Percentiles rank a stretch among this genome's conserved stretches.
phyloP scores from a whole-genome alignment of 2,888 invertebrate genomes.

The Heliconius erato region DNA sequence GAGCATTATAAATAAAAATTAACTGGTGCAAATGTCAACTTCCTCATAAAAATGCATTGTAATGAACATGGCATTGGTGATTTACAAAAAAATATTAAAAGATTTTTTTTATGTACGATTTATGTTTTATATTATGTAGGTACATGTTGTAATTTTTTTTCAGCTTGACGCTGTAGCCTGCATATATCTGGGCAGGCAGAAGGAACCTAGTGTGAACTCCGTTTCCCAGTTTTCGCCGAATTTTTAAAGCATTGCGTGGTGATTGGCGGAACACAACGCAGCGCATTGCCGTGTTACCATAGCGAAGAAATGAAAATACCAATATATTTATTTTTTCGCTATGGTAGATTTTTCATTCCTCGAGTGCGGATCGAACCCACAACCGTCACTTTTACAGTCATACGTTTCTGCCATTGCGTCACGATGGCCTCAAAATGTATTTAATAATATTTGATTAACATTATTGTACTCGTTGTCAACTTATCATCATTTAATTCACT shows the following conservation, averaged over 20 bases:
- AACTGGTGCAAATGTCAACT: conserved; percentile 59
- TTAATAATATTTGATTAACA: neutral
- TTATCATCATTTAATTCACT: neutral
- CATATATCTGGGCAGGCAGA: no score
- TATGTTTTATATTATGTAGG: neutral
- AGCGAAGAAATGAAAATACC: neutral
- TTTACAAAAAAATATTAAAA: conserved; percentile 7
- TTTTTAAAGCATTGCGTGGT: no score
- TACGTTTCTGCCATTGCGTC: no score
- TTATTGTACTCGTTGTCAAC: neutral
- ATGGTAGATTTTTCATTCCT: neutral
- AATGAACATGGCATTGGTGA: conserved; percentile 22
- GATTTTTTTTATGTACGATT: neutral
- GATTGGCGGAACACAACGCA: no score
- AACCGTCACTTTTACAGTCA: neutral
- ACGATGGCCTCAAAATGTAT: no score
- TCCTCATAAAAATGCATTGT: conserved; percentile 53
- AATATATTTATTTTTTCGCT: neutral
- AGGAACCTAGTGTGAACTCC: no score
- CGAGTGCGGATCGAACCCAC: neutral
- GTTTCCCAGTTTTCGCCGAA: no score
- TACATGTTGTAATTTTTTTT: no score
- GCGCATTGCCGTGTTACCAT: neutral
- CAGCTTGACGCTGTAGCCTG: no score
- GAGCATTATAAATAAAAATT: conserved; percentile 64